Conservation (phyloP, 2,888 invertebrate species). For the Trachelus stipa region DNA sequence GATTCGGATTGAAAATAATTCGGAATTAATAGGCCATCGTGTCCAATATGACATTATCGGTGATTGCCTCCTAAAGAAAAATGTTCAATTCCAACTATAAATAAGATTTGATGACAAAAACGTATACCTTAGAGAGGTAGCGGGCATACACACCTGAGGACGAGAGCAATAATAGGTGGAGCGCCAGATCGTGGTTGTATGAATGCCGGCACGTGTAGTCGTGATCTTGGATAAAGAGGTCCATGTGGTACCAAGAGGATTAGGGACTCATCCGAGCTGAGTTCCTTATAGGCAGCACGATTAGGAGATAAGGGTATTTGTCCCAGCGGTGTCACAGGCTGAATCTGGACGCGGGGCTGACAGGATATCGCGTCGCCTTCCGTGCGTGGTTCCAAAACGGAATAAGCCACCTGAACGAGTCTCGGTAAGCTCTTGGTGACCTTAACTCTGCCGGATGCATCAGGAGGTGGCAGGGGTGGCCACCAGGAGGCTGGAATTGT, state of each 20-base stretch:
- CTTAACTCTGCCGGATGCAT: conserved; percentile 66
- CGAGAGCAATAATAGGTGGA: conserved; percentile 81
- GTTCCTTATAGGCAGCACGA: conserved; percentile 84
- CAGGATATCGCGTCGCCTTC: conserved; percentile 70
- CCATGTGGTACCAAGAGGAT: conserved; percentile 89
- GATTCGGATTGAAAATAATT: too few relatives aligned
- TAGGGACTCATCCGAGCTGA: conserved; percentile 85
- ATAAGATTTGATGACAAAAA: background rate
- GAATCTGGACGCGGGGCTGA: conserved; percentile 79
- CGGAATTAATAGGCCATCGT: too few relatives aligned
- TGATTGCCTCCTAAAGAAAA: too few relatives aligned
- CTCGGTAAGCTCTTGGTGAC: conserved; percentile 76
- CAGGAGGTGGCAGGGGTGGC: conserved; percentile 78
- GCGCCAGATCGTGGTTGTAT: conserved; percentile 76
- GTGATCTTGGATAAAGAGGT: conserved; percentile 88
- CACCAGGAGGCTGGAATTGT: conserved; percentile 94
- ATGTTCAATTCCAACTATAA: too few relatives aligned
- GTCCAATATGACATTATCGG: too few relatives aligned
- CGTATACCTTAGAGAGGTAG: background rate
- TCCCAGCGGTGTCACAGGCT: conserved; percentile 71
- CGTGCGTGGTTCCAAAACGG: conserved; percentile 85
- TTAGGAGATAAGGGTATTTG: conserved; percentile 81
- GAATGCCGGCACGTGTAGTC: conserved; percentile 91
- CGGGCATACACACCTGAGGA: conserved; percentile 77
- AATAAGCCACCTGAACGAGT: conserved; percentile 85